Conservation (phyloP, 2,113 vertebrate species). For the Poeciliopsis prolifica region DNA sequence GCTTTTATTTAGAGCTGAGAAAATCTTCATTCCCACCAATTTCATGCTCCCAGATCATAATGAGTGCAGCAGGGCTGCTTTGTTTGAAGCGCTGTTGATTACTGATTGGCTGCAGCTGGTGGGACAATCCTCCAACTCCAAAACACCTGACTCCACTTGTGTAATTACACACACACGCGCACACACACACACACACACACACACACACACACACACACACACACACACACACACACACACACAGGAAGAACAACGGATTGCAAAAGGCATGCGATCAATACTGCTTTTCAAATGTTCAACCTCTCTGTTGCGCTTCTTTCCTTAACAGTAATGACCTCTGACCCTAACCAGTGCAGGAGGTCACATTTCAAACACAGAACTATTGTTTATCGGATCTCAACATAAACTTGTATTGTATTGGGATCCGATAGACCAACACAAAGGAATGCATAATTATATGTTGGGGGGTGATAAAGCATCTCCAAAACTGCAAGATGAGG, state of each 20-base stretch:
- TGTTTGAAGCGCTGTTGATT: not conserved
- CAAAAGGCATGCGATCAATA: too few relatives aligned
- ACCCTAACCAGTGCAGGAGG: too few relatives aligned
- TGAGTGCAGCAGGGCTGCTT: not conserved
- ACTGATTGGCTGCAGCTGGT: not conserved
- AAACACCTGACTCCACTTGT: not conserved
- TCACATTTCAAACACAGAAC: too few relatives aligned
- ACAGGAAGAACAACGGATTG: too few relatives aligned
- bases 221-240: not conserved
- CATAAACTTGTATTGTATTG: too few relatives aligned
- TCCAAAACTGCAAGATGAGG: too few relatives aligned
- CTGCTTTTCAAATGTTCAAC: too few relatives aligned
- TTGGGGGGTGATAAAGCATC: too few relatives aligned
- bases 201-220: not conserved
- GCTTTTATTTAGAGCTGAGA: not conserved
- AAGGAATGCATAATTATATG: too few relatives aligned
- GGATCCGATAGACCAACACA: too few relatives aligned
- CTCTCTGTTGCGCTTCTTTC: not conserved
- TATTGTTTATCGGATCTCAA: too few relatives aligned
- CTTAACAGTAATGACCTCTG: not conserved
- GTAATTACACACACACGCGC: not conserved
- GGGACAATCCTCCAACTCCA: not conserved
- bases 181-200: not conserved
- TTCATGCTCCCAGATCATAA: not conserved
- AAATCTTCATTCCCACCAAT: not conserved